A percentile compares a stretch with the other conserved stretches of the same genome.
phyloP scores from a whole-genome alignment of 2,797 vertebrate genomes.

The Hoplostethus atlanticus region DNA sequence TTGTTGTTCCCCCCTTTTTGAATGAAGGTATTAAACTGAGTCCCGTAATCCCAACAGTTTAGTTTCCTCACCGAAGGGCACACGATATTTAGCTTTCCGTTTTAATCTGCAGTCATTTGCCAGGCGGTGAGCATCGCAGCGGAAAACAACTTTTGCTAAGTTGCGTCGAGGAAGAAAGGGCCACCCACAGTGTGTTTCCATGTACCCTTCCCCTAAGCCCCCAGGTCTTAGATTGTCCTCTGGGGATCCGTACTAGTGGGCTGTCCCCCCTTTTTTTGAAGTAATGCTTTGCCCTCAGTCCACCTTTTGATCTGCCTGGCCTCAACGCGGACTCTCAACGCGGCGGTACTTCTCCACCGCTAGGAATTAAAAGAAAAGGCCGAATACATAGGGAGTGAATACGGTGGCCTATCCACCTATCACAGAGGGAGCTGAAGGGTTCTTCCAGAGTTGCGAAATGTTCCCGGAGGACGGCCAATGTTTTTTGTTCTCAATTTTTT shows the following conservation, averaged over 20 bases:
- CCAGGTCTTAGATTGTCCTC: slow-evolving; percentile 27
- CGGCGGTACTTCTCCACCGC: slow-evolving; percentile 14
- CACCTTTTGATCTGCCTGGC: slow-evolving; percentile 57
- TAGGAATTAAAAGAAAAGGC: slow-evolving; percentile 32
- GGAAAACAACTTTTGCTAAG: background rate
- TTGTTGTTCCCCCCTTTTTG: background rate
- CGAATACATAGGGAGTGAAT: slow-evolving; percentile 38
- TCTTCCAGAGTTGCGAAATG: background rate
- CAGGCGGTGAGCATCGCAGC: no score
- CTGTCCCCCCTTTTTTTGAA: slow-evolving; percentile 54
- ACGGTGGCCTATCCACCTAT: slow-evolving; percentile 17
- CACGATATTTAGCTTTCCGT: no score
- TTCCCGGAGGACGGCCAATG: background rate
- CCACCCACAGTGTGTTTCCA: background rate
- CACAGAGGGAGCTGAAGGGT: background rate
- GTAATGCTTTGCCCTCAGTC: slow-evolving; percentile 38
- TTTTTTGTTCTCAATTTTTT: slow-evolving; percentile 19
- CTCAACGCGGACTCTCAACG: slow-evolving; percentile 47
- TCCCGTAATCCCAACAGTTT: no score
- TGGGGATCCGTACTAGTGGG: background rate
- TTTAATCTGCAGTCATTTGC: no score
- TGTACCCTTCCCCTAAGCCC: slow-evolving; percentile 7
- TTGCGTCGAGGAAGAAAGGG: no score
- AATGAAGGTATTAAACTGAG: background rate
- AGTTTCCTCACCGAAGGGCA: no score